Conservation (phyloP, 2,888 invertebrate species). For the Iphiclides podalirius region DNA sequence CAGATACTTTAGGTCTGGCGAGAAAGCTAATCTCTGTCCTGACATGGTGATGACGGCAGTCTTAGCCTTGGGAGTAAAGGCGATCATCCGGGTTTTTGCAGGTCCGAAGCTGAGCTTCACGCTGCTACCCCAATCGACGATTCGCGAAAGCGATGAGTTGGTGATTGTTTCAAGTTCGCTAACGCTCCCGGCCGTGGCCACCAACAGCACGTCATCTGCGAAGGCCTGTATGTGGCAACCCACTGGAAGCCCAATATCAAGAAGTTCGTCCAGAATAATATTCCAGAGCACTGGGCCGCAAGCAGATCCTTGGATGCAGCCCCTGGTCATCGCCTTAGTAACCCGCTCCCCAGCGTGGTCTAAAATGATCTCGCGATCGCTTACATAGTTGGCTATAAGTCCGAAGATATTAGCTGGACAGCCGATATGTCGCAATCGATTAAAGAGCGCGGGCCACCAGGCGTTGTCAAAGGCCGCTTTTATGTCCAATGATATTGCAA, state of each 20-base stretch:
- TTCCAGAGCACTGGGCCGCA: conserved; percentile 33
- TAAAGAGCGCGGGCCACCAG: conserved; percentile 25
- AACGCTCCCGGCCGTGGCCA: no score
- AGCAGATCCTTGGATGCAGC: conserved; percentile 34
- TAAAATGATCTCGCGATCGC: neutral
- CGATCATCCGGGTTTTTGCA: neutral
- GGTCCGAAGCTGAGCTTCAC: neutral
- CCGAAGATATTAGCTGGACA: conserved; percentile 30
- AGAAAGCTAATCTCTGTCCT: neutral
- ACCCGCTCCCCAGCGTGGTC: conserved; percentile 18
- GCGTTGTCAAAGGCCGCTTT: no score
- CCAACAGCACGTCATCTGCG: no score
- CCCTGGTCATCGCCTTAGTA: conserved; percentile 22
- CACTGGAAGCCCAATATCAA: conserved; percentile 2
- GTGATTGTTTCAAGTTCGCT: neutral
- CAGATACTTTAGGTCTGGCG: conserved; percentile 14
- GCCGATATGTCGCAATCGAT: conserved; percentile 17
- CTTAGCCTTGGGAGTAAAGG: conserved; percentile 6
- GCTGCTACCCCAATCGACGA: no score
- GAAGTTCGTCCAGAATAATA: conserved; percentile 30
- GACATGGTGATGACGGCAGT: neutral
- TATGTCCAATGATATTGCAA: no score
- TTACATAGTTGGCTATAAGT: conserved; percentile 27
- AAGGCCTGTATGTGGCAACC: conserved; percentile 27
- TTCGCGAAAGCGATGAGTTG: no score